These are phyloP conservation scores for Stenurella melanura DNA, from an alignment of 2,888 invertebrate genomes.

Conservation along the genomic window DNA sequence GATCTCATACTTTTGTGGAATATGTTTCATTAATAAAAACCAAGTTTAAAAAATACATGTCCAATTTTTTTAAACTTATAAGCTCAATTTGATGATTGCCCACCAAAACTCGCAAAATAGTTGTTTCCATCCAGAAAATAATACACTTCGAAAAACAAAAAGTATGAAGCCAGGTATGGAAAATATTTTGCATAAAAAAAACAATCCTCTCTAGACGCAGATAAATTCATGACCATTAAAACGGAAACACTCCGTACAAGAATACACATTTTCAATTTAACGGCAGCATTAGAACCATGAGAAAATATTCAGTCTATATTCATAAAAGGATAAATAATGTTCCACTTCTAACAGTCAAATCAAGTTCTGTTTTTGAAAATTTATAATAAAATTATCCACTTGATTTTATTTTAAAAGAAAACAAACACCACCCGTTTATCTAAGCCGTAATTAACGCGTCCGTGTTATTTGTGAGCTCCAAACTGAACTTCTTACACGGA, in stretches of 20 bases:
- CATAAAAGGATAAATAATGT: neutral
- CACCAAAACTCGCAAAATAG: too few species aligned
- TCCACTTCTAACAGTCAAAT: neutral
- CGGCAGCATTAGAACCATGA: neutral
- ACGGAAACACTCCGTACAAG: too few species aligned
- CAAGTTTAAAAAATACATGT: too few species aligned
- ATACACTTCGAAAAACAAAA: too few species aligned
- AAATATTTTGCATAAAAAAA: neutral
- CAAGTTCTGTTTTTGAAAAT: neutral
- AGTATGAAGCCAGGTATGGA: too few species aligned
- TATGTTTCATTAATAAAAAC: too few species aligned
- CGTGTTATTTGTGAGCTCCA: constrained; percentile 26
- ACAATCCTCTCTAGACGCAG: too few species aligned
- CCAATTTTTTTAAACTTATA: too few species aligned
- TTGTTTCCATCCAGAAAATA: too few species aligned
- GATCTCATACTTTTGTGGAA: too few species aligned
- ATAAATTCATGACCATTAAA: too few species aligned
- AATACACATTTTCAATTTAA: neutral
- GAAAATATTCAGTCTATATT: neutral
- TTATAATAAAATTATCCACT: neutral
- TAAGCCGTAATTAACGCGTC: constrained; percentile 11
- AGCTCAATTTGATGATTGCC: too few species aligned
- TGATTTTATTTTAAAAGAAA: constrained; percentile 19
- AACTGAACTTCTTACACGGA: constrained; percentile 11
- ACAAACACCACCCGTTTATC: constrained; percentile 15